These are phyloP conservation scores for Rhopalosiphum maidis DNA, from an alignment of 1,140 invertebrate genomes.

Conservation along the genomic window DNA sequence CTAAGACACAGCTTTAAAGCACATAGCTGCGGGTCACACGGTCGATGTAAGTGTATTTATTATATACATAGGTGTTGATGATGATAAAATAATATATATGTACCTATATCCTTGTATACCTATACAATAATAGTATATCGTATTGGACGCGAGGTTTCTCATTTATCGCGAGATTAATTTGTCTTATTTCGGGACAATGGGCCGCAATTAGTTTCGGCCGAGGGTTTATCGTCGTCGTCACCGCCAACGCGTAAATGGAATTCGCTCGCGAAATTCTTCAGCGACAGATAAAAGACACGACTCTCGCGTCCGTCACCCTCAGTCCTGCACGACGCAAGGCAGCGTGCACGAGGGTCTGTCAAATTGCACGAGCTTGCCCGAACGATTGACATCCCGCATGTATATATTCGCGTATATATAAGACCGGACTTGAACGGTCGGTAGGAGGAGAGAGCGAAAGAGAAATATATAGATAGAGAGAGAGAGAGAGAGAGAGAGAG, in stretches of 20 bases:
- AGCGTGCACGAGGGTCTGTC: slow-evolving; percentile 1
- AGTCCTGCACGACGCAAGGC: not conserved
- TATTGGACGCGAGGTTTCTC: slow-evolving; percentile 31
- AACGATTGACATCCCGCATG: slow-evolving; percentile 38
- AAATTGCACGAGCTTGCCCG: not conserved
- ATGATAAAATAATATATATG: not conserved
- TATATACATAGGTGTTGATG: not conserved
- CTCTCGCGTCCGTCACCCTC: not conserved
- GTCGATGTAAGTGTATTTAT: not conserved
- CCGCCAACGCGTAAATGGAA: not conserved
- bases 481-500: not conserved
- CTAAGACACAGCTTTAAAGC: not conserved
- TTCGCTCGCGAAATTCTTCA: slow-evolving; percentile 22
- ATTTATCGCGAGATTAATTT: slow-evolving; percentile 56
- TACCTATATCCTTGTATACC: not conserved
- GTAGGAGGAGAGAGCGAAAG: not conserved
- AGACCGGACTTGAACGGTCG: not conserved
- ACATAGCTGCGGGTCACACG: not conserved
- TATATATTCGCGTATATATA: not conserved
- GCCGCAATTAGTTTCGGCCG: slow-evolving; percentile 49
- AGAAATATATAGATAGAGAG: too few species aligned
- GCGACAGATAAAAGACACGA: slow-evolving; percentile 50
- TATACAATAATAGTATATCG: not conserved
- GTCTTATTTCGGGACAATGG: slow-evolving; percentile 55
- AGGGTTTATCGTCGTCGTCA: slow-evolving; percentile 39